Base-by-base conservation (phyloP, 2,113 vertebrate genomes). In the Pollachius pollachius region DNA sequence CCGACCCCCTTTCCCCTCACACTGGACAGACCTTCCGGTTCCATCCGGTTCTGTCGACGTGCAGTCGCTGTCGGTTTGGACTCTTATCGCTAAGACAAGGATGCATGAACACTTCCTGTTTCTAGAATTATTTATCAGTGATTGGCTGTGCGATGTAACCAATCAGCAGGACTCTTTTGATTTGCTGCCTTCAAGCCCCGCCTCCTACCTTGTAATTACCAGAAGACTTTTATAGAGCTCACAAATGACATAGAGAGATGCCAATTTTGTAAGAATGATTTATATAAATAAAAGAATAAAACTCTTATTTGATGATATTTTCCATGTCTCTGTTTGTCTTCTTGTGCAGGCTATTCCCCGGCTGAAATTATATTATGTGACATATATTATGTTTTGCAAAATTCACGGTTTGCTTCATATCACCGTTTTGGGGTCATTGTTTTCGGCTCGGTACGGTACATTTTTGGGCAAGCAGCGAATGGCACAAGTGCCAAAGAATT, bases 201-300 rank as follows among this genome's bases (percentile, higher is more conserved):
- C 76, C 85, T 78, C 75, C 81, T 81, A 79, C 77, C 81, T 85
- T 92, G 89, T 92, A 93, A 92, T 92, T 93, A 93, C 92, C 90
- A 91, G 60, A 89, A 91, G 85, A 67, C 90, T 91, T 89, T 93
- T 93, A 87, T 92, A 91, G 91, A 88, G 85, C 74, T 85, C 91
- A 89, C 88, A 91, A 88, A 93, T 87, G 82, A 91, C 84, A 91
- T 90, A 92, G 91, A 88, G 84, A 90, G 87, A 71, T 91, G 88
- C 78, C 88, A 91, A 92, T 89, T 90, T 93, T 87, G 90, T 94
- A 92, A 87, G 81, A 90, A 91, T 91, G 93, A 92, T 92, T 91
- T 83, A 71, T 88, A 88, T 90, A 89, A 90, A 84, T 89, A 81
- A 79, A 91, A 82, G 27, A 77, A 85, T 89, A 92, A 92, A 41